Evolutionary conservation across 2,113 vertebrate genomes (phyloP), one percentile per base, ranked within the genome.

Genomic region (Ornithorhynchus anatinus): DNA sequence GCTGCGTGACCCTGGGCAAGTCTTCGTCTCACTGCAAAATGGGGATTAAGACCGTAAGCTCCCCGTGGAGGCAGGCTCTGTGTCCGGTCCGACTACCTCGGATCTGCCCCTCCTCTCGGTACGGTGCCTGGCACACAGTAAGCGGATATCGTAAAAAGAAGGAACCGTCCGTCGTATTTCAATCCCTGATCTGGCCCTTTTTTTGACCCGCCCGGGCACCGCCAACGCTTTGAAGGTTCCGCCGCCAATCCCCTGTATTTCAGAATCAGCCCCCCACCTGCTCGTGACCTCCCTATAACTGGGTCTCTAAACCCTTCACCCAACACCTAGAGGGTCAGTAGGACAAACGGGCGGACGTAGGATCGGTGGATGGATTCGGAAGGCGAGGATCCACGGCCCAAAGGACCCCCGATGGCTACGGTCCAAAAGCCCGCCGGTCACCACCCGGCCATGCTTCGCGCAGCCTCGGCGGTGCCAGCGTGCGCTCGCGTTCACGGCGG

Each of bases 361-460:
- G 66, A 40, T 11, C n/a, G n/a, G n/a, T n/a, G n/a, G n/a, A n/a
- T 15, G 42, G 32, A 1, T 0, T 57, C 51, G 63, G 33, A 64
- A 50, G 59, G 40, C 31, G 45, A 40, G 58, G 59, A 45, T 43
- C 23, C 8, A 62, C 59, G 53, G 63, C 56, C 58, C 80, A 36
- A 13, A 1, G 0, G 59, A 66, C 43, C 48, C 62, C 58, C 8
- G 4, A 39, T 16, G n/a, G 64, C 50, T 71, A 60, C 50, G 58
- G 57, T 71, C 62, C 75, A 75, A 72, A 81, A 83, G 72, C 59
- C 66, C 62, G 0, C 59, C 40, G 23, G 50, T 61, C 69, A 72
- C 74, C 58, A 72, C 8, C 1, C 27, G 19, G 1, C 31, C 57
- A 38, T 11, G 4, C 64, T 25, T 16, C 27, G 9, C 77, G 69